Base-by-base conservation (phyloP, 2,113 vertebrate genomes). In the Sterna hirundo region DNA sequence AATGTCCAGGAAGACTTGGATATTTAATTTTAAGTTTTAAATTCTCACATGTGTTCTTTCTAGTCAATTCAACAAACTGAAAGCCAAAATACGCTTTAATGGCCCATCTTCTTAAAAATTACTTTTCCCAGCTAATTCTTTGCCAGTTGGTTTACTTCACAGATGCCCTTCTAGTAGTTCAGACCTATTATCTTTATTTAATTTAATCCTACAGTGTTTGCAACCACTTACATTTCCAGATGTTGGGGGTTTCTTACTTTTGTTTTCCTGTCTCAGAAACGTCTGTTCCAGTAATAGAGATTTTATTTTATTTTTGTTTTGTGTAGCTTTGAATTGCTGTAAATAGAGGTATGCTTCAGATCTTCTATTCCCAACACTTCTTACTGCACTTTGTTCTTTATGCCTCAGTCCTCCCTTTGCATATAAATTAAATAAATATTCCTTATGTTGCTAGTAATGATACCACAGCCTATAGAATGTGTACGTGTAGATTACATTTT, bases 301-400 rank as follows among this genome's bases (percentile, higher is more conserved):
- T 95, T 92, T 95, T 91, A 92, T 70, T 91, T 92, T 83, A 83
- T 92, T 95, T 94, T 95, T 88, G 11, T 91, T 95, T 66, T 16
- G 11, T 87, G 42, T 10, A 34, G 40, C 46, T 94, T 91, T 42
- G 55, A 93, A 80, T 82, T 91, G 62, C 81, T 85, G 17, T 86
- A 79, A 88, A 77, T 95, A 88, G 89, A 49, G 91, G 22, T 25
- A n/a, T 94, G 44, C 46, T 91, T 91, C 49, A 68, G 81, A 29
- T 66, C 62, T 83, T 57, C 38, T 74, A 52, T 95, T 95, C 74
- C 86, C 70, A 80, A 0, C 82, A 55, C 42, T 51, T 93, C 81
- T 89, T 79, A 57, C 1, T 94, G 77, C 70, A 62, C 40, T 94
- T 91, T 47, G 13, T 88, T 93, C 62, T 62, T 94, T 82, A 75